phyloP scores from a whole-genome alignment of 1,140 invertebrate genomes.

The Popillia japonica region DNA sequence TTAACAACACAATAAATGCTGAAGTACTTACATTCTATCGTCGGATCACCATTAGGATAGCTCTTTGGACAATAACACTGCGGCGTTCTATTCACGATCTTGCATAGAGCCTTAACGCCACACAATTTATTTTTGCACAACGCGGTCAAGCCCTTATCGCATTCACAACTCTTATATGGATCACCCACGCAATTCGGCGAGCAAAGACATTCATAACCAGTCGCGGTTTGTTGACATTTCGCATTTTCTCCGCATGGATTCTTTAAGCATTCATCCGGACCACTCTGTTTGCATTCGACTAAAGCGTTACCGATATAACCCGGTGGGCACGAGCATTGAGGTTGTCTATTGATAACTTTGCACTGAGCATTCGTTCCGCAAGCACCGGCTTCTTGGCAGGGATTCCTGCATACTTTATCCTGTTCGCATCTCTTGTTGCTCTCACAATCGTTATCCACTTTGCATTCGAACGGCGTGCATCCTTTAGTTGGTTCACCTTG shows the following conservation, averaged over 20 bases:
- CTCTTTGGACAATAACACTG: constrained; percentile 85
- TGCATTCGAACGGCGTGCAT: constrained; percentile 80
- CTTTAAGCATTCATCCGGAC: constrained; percentile 73
- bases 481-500: constrained; percentile 79
- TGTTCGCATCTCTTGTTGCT: constrained; percentile 75
- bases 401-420: constrained; percentile 82
- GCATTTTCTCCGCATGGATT: constrained; percentile 88
- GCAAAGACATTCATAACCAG: constrained; percentile 82
- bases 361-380: constrained; percentile 90
- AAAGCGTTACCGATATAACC: constrained; percentile 85
- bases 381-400: constrained; percentile 76
- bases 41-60: constrained; percentile 84
- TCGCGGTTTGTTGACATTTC: constrained; percentile 75
- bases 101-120: constrained; percentile 83
- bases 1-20: neutral
- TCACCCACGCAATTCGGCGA: constrained; percentile 82
- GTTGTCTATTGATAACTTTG: constrained; percentile 75
- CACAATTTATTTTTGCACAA: constrained; percentile 77
- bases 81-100: constrained; percentile 70
- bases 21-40: constrained; percentile 77
- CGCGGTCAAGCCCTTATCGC: constrained; percentile 69
- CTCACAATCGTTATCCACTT: constrained; percentile 79
- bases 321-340: constrained; percentile 85
- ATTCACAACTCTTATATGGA: constrained; percentile 79
- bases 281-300: constrained; percentile 75